phyloP scores from a whole-genome alignment of 2,888 invertebrate species.

The Tetropium fuscum region DNA sequence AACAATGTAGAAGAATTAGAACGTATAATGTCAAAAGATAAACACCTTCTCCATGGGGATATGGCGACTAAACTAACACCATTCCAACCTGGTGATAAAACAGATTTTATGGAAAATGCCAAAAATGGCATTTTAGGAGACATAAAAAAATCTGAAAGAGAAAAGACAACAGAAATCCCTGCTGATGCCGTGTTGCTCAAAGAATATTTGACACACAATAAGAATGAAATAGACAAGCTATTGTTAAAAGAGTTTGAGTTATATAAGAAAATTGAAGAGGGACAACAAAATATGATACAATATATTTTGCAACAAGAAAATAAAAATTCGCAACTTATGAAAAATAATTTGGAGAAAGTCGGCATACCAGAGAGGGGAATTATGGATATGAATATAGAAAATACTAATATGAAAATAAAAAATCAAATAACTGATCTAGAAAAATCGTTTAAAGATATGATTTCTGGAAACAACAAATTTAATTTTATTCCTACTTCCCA shows the following conservation, averaged over 20 bases:
- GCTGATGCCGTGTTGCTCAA: no score
- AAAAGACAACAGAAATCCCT: no score
- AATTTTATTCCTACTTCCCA: neutral
- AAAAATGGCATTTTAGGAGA: neutral
- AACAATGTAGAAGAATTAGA: slow-evolving; percentile 30
- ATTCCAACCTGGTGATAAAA: slow-evolving; percentile 6
- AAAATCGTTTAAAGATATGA: no score
- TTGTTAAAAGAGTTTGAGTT: slow-evolving; percentile 6
- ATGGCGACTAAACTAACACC: slow-evolving; percentile 21
- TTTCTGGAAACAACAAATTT: neutral
- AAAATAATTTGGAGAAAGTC: no score
- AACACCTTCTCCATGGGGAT: slow-evolving; percentile 24
- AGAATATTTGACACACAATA: slow-evolving; percentile 21
- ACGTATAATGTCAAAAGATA: slow-evolving; percentile 11
- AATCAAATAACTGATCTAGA: no score
- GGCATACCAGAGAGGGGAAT: no score
- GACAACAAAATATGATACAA: neutral
- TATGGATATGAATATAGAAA: no score
- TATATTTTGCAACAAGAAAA: neutral
- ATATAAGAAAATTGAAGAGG: neutral
- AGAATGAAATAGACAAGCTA: slow-evolving; percentile 13
- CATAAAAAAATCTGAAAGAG: slow-evolving; percentile 5
- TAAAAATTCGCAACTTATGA: no score
- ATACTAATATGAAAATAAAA: no score
- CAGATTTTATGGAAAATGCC: neutral